These are phyloP conservation scores for Hyperopisus bebe DNA, from an alignment of 2,113 vertebrate species.

Conservation along the genomic window DNA sequence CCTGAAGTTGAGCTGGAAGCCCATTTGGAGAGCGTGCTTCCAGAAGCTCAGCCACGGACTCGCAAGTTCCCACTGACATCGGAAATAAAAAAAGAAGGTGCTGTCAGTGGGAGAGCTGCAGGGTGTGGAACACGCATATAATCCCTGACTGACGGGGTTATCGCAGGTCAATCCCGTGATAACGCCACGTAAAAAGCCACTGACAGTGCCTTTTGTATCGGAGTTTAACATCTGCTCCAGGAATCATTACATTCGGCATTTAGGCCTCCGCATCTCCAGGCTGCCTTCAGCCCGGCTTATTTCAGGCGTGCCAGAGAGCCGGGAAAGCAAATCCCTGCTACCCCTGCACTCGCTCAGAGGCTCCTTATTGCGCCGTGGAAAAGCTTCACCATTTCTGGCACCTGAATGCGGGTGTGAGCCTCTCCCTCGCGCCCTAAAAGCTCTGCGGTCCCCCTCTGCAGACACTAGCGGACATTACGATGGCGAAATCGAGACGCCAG, in stretches of 20 bases:
- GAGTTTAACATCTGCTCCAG: not conserved
- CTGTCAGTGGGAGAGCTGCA: not conserved
- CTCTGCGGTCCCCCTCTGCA: not conserved
- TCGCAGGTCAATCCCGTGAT: not conserved
- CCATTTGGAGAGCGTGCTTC: not conserved
- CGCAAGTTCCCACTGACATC: not conserved
- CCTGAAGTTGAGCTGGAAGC: not conserved
- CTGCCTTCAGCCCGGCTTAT: not conserved
- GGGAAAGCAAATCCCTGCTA: not conserved
- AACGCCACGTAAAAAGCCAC: not conserved
- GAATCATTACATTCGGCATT: constrained; percentile 6
- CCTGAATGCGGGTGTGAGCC: not conserved
- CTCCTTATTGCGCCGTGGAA: not conserved
- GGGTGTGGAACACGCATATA: not conserved
- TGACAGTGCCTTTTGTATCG: not conserved
- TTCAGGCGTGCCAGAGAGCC: not conserved
- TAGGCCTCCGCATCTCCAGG: not conserved
- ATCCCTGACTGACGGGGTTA: constrained; percentile 11
- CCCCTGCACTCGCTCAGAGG: not conserved
- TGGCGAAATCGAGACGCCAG: not conserved
- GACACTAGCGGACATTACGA: not conserved
- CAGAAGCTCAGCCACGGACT: not conserved
- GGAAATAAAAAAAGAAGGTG: not conserved
- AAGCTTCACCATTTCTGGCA: not conserved
- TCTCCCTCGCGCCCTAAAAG: not conserved